Base-by-base conservation (phyloP, 2,888 invertebrate genomes). In the Acanthosoma haemorrhoidale region DNA sequence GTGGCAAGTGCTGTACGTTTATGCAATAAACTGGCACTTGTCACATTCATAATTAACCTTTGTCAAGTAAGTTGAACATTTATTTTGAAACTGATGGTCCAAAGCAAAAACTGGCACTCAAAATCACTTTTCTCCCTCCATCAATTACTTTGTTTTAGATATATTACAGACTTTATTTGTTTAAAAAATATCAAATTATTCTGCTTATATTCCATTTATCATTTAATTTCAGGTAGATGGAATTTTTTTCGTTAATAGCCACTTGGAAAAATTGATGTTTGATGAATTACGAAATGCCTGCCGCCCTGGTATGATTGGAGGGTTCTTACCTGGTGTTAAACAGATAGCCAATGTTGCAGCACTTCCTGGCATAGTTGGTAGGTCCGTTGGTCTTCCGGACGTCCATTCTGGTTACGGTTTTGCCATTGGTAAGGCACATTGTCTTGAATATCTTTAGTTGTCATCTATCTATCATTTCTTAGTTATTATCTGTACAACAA, bases 311-410 rank as follows among this genome's bases (percentile, higher is more conserved):
- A 87, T 88, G 82, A 86, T 93, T 9, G 99, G 99, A 68, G 99
- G 99, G 0, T 99, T 99, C 79, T 83, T 99, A 68, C 99, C 99
- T 0, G 99, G 97, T 4, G 94, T 99, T 73, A 97, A 98, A 82
- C 99, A 99, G 82, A 99, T 99, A 73, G 98, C 95, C 3, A 99
- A 99, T 83, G 99, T 99, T 32, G 99, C 99, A 34, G 96, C 98
- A 0, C 82, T 99, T 71, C 99, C 99, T 11, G 98, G 98, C 1
- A 98, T 98, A 75, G 96, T 98, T 13, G 93, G 94, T 59, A 86
- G 80, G 76, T 97, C 97, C 1, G 90, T 98, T 70, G 98, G 97
- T 2, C 83, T 98, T 71, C 98, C 98, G 0, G 98, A 98, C 82
- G 88, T 98, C 16, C 98, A 98, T 81, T 94, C 97, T 4, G 99